Conservation (phyloP, 1,140 invertebrate genomes). For the Pomacea maculata region DNA sequence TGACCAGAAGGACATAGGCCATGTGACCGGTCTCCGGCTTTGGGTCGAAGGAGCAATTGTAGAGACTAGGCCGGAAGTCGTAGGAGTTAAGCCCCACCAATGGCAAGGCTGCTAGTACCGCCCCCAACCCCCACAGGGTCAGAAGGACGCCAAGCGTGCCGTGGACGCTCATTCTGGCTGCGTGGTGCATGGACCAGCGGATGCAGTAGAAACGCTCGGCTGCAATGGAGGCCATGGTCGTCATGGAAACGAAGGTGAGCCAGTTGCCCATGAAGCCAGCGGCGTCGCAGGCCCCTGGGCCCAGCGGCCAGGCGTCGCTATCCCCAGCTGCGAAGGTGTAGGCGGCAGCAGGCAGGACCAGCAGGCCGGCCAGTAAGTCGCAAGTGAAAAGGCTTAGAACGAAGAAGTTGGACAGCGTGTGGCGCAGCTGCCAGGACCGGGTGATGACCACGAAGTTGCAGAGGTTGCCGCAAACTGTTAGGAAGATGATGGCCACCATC, state of each 20-base stretch:
- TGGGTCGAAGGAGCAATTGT: constrained; percentile 25
- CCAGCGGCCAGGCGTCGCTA: not conserved
- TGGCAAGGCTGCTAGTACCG: constrained; percentile 18
- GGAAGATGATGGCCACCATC: not conserved
- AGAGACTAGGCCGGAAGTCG: not conserved
- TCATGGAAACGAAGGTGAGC: constrained; percentile 26
- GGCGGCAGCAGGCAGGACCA: constrained; percentile 10
- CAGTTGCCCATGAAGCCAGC: constrained; percentile 15
- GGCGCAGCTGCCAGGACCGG: not conserved
- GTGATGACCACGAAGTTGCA: constrained; percentile 9
- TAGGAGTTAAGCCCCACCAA: constrained; percentile 18
- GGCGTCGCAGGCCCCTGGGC: not conserved
- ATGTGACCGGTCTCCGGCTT: not conserved
- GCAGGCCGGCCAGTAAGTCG: constrained; percentile 6
- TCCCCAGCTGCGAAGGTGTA: not conserved
- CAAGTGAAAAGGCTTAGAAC: constrained; percentile 4
- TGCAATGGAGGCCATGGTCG: constrained; percentile 25
- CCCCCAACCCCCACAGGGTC: constrained; percentile 22
- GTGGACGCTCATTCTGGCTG: constrained; percentile 21
- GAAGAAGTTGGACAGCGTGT: constrained; percentile 17
- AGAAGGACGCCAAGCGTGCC: constrained; percentile 9
- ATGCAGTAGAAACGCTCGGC: constrained; percentile 33
- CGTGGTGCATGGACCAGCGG: constrained; percentile 32
- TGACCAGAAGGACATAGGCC: constrained; percentile 19
- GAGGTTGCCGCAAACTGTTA: constrained; percentile 4